These are phyloP conservation scores for Stenodera caucasica DNA, from an alignment of 2,888 invertebrate genomes.

Conservation along the genomic window DNA sequence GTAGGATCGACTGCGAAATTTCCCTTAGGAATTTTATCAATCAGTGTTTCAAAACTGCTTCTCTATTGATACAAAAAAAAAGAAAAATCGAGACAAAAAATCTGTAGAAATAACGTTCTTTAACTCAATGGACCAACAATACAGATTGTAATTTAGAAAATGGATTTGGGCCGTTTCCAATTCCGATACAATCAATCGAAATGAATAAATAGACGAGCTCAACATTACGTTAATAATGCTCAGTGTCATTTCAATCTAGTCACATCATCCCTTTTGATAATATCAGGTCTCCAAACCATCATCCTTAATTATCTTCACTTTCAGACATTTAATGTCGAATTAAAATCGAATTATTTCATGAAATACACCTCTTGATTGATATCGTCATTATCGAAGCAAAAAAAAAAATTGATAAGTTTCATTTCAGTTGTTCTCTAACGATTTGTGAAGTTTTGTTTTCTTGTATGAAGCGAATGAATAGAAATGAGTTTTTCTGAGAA, in stretches of 20 bases:
- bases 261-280: too few species aligned
- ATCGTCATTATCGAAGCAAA: too few species aligned
- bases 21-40: conserved; percentile 22
- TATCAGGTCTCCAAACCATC: too few species aligned
- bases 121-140: background rate
- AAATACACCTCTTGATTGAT: too few species aligned
- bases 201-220: background rate
- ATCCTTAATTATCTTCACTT: too few species aligned
- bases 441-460: too few species aligned
- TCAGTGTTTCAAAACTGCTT: conserved; percentile 23
- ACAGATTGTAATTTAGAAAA: conserved; percentile 2
- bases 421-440: too few species aligned
- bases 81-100: background rate
- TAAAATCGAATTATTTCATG: too few species aligned
- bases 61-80: conserved; percentile 12
- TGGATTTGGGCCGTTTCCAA: background rate
- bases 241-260: too few species aligned
- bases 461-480: too few species aligned
- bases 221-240: background rate
- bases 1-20: conserved; percentile 21
- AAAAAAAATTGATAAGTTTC: too few species aligned
- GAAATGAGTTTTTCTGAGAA: background rate
- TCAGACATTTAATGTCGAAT: too few species aligned
- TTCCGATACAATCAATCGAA: background rate
- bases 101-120: background rate